Conservation (phyloP, 1,140 invertebrate genomes). For the Oscheius sp. region DNA sequence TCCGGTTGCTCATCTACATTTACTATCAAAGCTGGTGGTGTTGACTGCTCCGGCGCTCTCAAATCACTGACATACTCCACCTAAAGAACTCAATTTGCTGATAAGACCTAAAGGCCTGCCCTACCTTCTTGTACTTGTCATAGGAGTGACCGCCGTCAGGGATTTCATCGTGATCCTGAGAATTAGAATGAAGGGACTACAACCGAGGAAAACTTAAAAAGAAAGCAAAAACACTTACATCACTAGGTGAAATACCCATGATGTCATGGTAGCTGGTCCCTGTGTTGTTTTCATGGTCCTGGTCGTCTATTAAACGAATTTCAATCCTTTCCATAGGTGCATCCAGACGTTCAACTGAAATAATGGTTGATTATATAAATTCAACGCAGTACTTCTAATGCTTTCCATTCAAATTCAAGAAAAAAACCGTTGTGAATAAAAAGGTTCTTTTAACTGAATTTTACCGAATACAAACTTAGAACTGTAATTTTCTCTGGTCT, state of each 20-base stretch:
- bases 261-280: not conserved
- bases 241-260: not conserved
- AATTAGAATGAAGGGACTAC: no score
- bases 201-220: no score
- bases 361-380: not conserved
- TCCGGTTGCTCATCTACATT: not conserved
- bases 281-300: not conserved
- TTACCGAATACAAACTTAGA: no score
- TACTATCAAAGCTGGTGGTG: not conserved
- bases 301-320: conserved; percentile 31
- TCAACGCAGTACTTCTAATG: not conserved
- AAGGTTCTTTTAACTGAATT: no score
- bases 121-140: not conserved
- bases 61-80: not conserved
- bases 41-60: not conserved
- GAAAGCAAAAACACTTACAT: no score
- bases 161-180: no score
- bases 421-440: no score
- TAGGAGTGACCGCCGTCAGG: no score
- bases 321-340: conserved; percentile 36
- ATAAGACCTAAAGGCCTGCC: not conserved
- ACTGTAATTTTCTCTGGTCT: no score
- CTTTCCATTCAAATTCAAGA: not conserved
- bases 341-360: conserved; percentile 32
- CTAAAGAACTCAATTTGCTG: not conserved